Conservation (phyloP, 2,888 invertebrate genomes). For the Eupithecia vulgata region DNA sequence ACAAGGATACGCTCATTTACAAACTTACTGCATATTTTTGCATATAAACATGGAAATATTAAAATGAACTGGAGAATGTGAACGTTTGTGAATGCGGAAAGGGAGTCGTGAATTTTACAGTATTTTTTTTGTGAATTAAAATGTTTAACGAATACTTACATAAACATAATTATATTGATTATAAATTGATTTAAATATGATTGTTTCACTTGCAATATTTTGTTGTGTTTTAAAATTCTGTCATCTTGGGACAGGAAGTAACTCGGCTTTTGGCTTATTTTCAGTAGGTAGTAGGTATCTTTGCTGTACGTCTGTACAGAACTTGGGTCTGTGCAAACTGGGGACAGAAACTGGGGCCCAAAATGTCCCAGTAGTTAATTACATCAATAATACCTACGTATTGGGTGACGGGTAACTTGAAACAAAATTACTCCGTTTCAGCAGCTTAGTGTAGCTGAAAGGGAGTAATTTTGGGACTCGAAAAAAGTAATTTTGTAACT, state of each 20-base stretch:
- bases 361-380: too few relatives aligned
- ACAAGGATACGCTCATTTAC: slow-evolving; percentile 44
- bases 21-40: slow-evolving; percentile 49
- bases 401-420: too few relatives aligned
- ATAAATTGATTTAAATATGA: too few relatives aligned
- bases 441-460: too few relatives aligned
- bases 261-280: neutral
- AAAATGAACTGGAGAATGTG: slow-evolving; percentile 30
- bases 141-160: neutral
- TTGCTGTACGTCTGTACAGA: too few relatives aligned
- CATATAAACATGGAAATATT: slow-evolving; percentile 40
- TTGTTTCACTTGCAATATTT: neutral
- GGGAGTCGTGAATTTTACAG: neutral
- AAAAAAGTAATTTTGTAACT: too few relatives aligned
- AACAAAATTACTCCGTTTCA: too few relatives aligned
- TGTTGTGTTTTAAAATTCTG: neutral
- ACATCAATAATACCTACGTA: too few relatives aligned
- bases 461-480: too few relatives aligned
- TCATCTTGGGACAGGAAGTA: neutral
- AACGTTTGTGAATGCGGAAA: slow-evolving; percentile 20
- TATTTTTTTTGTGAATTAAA: neutral
- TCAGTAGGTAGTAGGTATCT: too few relatives aligned
- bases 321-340: too few relatives aligned
- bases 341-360: too few relatives aligned
- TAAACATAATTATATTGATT: neutral